Base-by-base conservation (phyloP, 2,797 vertebrate species). In the Lepus townsendii region DNA sequence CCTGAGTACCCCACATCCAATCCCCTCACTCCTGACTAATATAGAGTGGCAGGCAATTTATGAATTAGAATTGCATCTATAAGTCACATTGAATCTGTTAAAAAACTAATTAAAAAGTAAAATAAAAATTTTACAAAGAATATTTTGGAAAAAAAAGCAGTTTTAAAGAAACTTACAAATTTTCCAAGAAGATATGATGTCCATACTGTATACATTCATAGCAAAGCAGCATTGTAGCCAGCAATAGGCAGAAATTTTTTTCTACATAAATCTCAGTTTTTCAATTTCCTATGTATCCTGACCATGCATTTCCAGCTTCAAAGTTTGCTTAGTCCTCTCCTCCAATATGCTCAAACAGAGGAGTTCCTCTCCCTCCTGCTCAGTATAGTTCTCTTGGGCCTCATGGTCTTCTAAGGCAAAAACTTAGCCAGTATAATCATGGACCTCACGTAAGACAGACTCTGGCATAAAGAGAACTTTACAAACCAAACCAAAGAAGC, bases 151-250 rank as follows among this genome's bases (percentile, higher is more conserved):
- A 84, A 84, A 8, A 91, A 54, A 63, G n/a, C 1, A 82, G 32
- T 77, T 66, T 88, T 42, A 94, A 71, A 66, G 38, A 97, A 93
- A 83, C 38, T 54, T 85, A 35, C 2, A 86, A 32, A 32, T 72
- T 79, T 75, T 78, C 35, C 32, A 90, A 7, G 78, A 71, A 57
- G 62, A 68, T 27, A 69, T 27, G 65, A 47, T 57, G 5, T 26
- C 26, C 9, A 69, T 52, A 83, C 9, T 63, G 7, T 50, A 5
- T 66, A 26, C 17, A 22, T 62, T 68, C 62, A 94, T 0, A 88
- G 5, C 22, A 86, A 94, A 75, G 0, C 5, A 77, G 24, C 6
- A 10, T 83, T 87, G 75, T 68, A 30, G 6, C 11, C 54, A 30
- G 10, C 10, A 66, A 63, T 63, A 69, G 72, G 4, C 22, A 16